Evolutionary conservation across 2,113 vertebrate species (phyloP).

Genomic region (Polypterus bichir): DNA sequence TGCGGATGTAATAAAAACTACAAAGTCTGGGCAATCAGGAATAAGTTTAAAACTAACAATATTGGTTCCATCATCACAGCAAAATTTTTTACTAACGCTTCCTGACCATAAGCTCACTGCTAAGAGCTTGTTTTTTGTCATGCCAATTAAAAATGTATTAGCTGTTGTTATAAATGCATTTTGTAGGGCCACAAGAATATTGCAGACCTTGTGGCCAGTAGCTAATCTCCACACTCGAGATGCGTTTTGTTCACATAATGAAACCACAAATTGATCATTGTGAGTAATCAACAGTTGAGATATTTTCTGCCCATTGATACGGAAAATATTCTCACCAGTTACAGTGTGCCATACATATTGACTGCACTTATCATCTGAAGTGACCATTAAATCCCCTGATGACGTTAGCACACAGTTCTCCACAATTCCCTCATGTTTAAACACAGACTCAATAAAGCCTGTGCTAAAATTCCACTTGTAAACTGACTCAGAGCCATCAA

Average conservation of each 20-base stretch:
- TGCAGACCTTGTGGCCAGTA: conserved; percentile 92
- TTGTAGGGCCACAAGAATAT: conserved; percentile 90
- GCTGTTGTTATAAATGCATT: conserved; percentile 92
- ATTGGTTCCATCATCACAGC: conserved; percentile 82
- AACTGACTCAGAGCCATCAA: conserved; percentile 86
- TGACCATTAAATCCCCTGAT: conserved; percentile 88
- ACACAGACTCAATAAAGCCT: conserved; percentile 89
- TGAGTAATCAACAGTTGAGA: conserved; percentile 92
- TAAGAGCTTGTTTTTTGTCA: conserved; percentile 86
- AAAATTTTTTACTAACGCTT: conserved; percentile 93
- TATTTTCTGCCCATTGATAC: conserved; percentile 89
- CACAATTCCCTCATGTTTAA: conserved; percentile 90
- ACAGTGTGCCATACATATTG: conserved; percentile 93
- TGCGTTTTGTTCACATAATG: conserved; percentile 90
- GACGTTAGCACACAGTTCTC: conserved; percentile 91
- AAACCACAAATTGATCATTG: conserved; percentile 96
- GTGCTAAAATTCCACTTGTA: conserved; percentile 96
- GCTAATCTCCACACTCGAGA: conserved; percentile 91
- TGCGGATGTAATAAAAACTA: conserved; percentile 85
- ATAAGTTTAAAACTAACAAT: conserved; percentile 90
- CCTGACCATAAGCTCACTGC: conserved; percentile 96
- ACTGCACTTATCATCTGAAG: conserved; percentile 87
- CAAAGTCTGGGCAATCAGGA: conserved; percentile 86
- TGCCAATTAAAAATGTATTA: conserved; percentile 90
- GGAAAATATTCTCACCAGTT: conserved; percentile 89